phyloP scores from a whole-genome alignment of 1,140 invertebrate species.

The Pteromalus puparum region DNA sequence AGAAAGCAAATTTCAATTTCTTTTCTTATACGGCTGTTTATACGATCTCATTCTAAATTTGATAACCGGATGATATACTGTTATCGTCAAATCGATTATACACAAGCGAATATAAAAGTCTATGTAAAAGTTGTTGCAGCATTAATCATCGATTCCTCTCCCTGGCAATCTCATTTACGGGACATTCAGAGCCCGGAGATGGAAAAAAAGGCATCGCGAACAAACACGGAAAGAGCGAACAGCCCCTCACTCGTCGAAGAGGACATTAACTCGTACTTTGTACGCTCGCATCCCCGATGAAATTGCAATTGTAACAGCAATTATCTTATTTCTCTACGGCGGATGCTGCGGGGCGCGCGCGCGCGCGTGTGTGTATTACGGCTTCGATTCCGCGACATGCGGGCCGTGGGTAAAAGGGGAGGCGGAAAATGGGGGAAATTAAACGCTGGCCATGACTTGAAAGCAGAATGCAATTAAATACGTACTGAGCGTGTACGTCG shows the following conservation, averaged over 20 bases:
- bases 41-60: background rate
- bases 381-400: conserved; percentile 53
- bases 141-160: background rate
- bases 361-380: background rate
- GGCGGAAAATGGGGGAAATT: conserved; percentile 54
- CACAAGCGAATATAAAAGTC: too few relatives aligned
- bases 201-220: conserved; percentile 61
- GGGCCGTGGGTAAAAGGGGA: conserved; percentile 23
- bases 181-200: conserved; percentile 4
- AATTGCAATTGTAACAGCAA: conserved; percentile 69
- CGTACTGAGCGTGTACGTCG: conserved; percentile 31
- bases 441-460: conserved; percentile 48
- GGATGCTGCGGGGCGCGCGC: background rate
- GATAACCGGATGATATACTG: too few relatives aligned
- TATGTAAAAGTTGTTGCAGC: background rate
- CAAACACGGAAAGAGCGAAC: conserved; percentile 52
- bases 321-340: conserved; percentile 64
- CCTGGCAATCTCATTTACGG: conserved; percentile 40
- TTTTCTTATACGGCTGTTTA: background rate
- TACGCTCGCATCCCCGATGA: conserved; percentile 56
- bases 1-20: background rate
- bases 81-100: too few relatives aligned
- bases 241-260: conserved; percentile 26
- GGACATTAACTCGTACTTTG: conserved; percentile 65
- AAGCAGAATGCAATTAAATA: conserved; percentile 50